Evolutionary conservation across 1,140 invertebrate species (phyloP).

Genomic region (Orchestia grillus): DNA sequence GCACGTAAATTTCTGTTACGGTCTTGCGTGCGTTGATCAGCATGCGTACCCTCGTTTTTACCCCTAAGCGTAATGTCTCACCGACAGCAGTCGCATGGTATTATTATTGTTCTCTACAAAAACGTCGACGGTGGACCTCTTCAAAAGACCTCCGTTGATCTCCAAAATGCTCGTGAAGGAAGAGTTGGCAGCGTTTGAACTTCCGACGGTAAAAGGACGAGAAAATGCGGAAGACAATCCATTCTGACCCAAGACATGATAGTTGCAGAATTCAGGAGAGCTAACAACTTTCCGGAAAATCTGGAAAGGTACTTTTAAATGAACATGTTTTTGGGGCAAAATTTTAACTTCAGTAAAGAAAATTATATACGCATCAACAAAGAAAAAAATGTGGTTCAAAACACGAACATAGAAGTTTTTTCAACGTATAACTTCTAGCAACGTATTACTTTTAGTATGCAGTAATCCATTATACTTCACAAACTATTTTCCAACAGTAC

Average conservation of each 20-base stretch:
- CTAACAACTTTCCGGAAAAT: conserved; percentile 69
- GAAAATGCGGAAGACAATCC: conserved; percentile 82
- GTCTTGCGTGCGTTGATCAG: not conserved
- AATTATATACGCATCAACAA: too few species aligned
- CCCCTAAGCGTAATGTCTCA: conserved; percentile 65
- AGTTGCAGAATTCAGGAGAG: conserved; percentile 76
- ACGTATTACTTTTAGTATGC: too few species aligned
- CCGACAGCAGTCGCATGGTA: conserved; percentile 74
- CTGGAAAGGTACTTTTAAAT: conserved; percentile 57
- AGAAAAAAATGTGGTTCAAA: too few species aligned
- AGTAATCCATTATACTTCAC: too few species aligned
- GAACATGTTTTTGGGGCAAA: not conserved
- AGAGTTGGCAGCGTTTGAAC: conserved; percentile 78
- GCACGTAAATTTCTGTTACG: not conserved
- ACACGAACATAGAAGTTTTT: too few species aligned
- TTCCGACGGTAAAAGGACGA: conserved; percentile 74
- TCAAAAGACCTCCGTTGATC: conserved; percentile 80
- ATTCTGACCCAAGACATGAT: conserved; percentile 77
- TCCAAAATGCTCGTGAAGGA: conserved; percentile 82
- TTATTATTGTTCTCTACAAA: conserved; percentile 75
- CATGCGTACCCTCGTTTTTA: not conserved
- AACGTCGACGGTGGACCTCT: conserved; percentile 82
- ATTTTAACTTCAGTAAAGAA: not conserved
- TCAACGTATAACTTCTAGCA: too few species aligned
- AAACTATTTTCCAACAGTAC: too few species aligned